Conservation (phyloP, 1,140 invertebrate species). For the Oedothorax gibbosus region DNA sequence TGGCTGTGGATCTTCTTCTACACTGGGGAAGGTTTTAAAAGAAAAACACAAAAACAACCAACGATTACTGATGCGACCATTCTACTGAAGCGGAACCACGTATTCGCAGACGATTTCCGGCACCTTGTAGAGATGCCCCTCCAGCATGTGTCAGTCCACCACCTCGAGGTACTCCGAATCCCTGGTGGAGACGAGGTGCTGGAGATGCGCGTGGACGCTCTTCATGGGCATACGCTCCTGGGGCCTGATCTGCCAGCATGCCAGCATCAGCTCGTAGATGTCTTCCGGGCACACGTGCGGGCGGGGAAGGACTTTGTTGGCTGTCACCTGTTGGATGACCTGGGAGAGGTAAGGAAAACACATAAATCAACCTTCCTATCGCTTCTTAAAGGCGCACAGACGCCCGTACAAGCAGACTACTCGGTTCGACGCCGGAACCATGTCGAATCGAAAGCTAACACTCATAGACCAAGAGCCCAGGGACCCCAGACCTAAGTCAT, state of each 20-base stretch:
- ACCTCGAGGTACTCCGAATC: constrained; percentile 52
- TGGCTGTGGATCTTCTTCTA: no score
- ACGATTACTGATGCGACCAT: no score
- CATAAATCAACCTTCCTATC: no score
- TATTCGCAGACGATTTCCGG: constrained; percentile 18
- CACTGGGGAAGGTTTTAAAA: no score
- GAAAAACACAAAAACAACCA: no score
- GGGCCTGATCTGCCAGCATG: constrained; percentile 69
- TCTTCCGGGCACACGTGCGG: constrained; percentile 67
- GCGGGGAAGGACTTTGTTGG: constrained; percentile 66
- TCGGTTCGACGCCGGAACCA: no score
- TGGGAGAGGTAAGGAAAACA: constrained; percentile 61
- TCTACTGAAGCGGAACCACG: background rate
- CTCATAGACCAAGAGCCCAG: no score
- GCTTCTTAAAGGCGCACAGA: no score
- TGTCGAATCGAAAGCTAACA: no score
- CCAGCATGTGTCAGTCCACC: constrained; percentile 50
- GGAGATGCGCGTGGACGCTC: constrained; percentile 65
- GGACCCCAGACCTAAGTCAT: no score
- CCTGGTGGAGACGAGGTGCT: constrained; percentile 26
- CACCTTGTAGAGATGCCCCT: constrained; percentile 43
- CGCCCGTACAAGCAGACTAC: background rate
- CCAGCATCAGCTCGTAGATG: constrained; percentile 68
- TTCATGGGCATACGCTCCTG: constrained; percentile 68
- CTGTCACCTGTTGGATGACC: constrained; percentile 69